These are phyloP conservation scores for silkworm (Bombyx mori) DNA, from an alignment of 1,140 invertebrate species.

Conservation along the genomic window DNA sequence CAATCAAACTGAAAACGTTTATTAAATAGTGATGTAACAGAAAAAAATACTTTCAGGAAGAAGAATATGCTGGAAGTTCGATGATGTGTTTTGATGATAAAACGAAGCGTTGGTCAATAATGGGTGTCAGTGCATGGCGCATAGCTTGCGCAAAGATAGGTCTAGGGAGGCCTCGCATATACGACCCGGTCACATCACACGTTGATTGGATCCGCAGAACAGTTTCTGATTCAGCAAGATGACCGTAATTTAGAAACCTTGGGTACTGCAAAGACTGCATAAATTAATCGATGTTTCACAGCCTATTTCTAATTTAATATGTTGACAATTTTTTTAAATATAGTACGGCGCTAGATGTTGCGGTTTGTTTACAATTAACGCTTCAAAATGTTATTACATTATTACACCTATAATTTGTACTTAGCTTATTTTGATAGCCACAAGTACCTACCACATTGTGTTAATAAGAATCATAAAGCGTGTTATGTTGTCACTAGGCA, in stretches of 20 bases:
- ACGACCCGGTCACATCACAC: constrained; percentile 85
- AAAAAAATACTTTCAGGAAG: constrained; percentile 73
- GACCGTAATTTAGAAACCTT: constrained; percentile 24
- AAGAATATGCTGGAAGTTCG: constrained; percentile 88
- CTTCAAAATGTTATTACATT: too few species aligned
- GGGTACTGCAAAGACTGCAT: constrained; percentile 26
- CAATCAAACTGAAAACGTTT: too few species aligned
- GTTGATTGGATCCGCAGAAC: constrained; percentile 85
- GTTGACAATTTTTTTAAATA: too few species aligned
- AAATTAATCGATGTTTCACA: constrained; percentile 2
- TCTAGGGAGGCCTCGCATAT: constrained; percentile 82
- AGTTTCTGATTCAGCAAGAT: constrained; percentile 65
- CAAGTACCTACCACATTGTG: too few species aligned
- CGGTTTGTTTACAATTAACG: too few species aligned
- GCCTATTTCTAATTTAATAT: too few species aligned
- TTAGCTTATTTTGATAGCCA: too few species aligned
- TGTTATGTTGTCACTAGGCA: too few species aligned
- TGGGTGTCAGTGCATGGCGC: constrained; percentile 85
- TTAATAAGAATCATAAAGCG: too few species aligned
- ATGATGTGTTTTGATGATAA: constrained; percentile 81
- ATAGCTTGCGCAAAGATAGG: constrained; percentile 82
- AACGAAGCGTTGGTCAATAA: constrained; percentile 78
- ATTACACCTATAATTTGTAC: too few species aligned
- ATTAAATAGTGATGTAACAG: too few species aligned
- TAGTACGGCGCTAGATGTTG: too few species aligned